These are phyloP conservation scores for Drosophila mulleri DNA, from an alignment of 2,888 invertebrate species.

Conservation along the genomic window DNA sequence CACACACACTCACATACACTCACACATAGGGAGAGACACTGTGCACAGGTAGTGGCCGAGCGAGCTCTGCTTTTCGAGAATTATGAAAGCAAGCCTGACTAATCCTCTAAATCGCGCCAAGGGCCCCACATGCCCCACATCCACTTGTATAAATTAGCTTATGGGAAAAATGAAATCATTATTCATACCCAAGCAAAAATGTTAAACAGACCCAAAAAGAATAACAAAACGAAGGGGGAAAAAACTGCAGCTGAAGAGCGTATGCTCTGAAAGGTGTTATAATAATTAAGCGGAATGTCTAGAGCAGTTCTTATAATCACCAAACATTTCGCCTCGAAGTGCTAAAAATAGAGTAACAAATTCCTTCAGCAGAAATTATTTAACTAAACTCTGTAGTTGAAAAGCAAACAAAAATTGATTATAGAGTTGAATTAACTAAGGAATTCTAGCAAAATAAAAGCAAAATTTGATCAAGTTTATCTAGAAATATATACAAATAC, in stretches of 20 bases:
- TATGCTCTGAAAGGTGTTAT: conserved; percentile 49
- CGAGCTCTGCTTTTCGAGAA: conserved; percentile 63
- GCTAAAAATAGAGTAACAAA: conserved; percentile 1
- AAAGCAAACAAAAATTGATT: not conserved
- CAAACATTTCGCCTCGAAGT: not conserved
- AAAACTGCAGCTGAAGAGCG: conserved; percentile 12
- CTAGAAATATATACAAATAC: not conserved
- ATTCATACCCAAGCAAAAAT: conserved; percentile 79
- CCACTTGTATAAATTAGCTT: conserved; percentile 82
- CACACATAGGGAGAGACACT: conserved; percentile 25
- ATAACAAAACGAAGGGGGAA: not conserved
- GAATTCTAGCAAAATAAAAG: not conserved
- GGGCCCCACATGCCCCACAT: conserved; percentile 59
- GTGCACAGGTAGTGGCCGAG: conserved; percentile 56
- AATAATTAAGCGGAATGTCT: conserved; percentile 42
- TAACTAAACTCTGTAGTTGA: not conserved
- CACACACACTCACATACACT: not conserved
- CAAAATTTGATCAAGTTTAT: not conserved
- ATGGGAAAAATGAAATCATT: conserved; percentile 83
- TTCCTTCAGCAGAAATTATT: not conserved
- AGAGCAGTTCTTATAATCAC: conserved; percentile 3
- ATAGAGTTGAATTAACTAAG: not conserved
- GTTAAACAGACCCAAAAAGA: conserved; percentile 60
- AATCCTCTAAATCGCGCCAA: conserved; percentile 82
- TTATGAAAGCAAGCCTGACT: conserved; percentile 82